Percentiles rank a stretch among this genome's conserved stretches.
Evolutionary conservation across 1,140 invertebrate species (phyloP).

Genomic region (Drosophila nikananu): DNA sequence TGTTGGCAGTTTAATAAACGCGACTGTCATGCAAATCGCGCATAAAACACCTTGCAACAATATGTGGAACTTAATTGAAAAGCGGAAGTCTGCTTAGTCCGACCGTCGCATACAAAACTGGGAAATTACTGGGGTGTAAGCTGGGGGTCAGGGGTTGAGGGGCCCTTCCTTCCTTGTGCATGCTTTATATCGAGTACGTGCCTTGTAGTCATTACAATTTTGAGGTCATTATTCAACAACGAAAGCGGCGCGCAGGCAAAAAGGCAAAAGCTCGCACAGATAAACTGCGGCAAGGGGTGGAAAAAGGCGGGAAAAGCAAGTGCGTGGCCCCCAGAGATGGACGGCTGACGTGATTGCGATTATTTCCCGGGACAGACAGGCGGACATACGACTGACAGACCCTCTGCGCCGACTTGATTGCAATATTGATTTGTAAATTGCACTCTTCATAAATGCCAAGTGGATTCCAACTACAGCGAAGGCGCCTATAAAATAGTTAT

Average conservation of each 20-base stretch:
- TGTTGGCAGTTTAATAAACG: conserved; percentile 64
- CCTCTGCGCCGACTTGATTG: conserved; percentile 8
- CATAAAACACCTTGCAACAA: conserved; percentile 81
- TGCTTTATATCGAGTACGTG: conserved; percentile 76
- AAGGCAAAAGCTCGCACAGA: conserved; percentile 41
- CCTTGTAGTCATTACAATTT: conserved; percentile 80
- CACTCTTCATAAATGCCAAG: conserved; percentile 12
- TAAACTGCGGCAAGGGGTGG: conserved; percentile 23
- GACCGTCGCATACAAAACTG: conserved; percentile 41
- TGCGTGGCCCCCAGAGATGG: conserved; percentile 24
- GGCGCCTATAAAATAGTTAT: neutral
- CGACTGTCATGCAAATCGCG: conserved; percentile 75
- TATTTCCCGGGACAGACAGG: conserved; percentile 8
- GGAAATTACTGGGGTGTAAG: conserved; percentile 1
- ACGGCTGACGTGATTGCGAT: conserved; percentile 39
- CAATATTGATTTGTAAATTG: conserved; percentile 39
- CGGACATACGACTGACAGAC: conserved; percentile 5
- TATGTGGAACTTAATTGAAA: conserved; percentile 79
- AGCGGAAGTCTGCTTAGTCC: conserved; percentile 79
- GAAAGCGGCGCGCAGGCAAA: conserved; percentile 60
- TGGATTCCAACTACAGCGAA: too few species aligned
- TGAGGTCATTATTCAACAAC: conserved; percentile 77
- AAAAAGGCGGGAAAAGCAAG: conserved; percentile 20
- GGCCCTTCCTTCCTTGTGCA: conserved; percentile 16
- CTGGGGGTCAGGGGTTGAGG: neutral